Conservation (phyloP, 2,888 invertebrate genomes). For the Octodonta nipae region DNA sequence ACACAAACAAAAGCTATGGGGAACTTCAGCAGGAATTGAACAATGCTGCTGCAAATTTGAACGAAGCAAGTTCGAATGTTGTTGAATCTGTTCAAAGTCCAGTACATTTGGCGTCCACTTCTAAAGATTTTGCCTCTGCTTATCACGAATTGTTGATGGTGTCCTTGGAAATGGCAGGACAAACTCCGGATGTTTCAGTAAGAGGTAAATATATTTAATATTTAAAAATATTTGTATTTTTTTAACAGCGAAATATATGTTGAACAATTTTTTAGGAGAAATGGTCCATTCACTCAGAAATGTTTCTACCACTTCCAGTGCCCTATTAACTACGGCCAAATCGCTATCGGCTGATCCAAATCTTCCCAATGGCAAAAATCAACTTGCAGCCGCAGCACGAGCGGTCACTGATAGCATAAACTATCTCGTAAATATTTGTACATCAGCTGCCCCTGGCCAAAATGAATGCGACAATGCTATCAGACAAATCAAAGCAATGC, state of each 20-base stretch:
- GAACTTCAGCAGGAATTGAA: conserved; percentile 78
- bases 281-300: conserved; percentile 79
- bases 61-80: conserved; percentile 71
- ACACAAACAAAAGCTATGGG: conserved; percentile 56
- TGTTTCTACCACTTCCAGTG: conserved; percentile 76
- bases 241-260: not conserved
- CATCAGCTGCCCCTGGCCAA: conserved; percentile 81
- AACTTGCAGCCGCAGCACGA: conserved; percentile 73
- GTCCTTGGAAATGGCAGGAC: conserved; percentile 75
- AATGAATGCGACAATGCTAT: conserved; percentile 94
- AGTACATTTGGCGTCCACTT: conserved; percentile 54
- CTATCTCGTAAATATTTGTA: conserved; percentile 73
- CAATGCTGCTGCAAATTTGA: conserved; percentile 69
- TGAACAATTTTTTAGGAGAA: conserved; percentile 38
- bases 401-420: conserved; percentile 89
- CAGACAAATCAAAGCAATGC: conserved; percentile 75
- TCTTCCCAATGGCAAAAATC: conserved; percentile 82
- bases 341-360: conserved; percentile 78
- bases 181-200: conserved; percentile 59
- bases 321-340: conserved; percentile 75
- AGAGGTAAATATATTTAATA: conserved; percentile 31
- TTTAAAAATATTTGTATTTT: not conserved
- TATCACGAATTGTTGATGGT: conserved; percentile 66
- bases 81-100: conserved; percentile 63
- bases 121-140: conserved; percentile 64